Percentiles rank a stretch among this genome's conserved stretches.
These are phyloP conservation scores for Corbicula japonica DNA, from an alignment of 2,888 invertebrate species.

Conservation along the genomic window DNA sequence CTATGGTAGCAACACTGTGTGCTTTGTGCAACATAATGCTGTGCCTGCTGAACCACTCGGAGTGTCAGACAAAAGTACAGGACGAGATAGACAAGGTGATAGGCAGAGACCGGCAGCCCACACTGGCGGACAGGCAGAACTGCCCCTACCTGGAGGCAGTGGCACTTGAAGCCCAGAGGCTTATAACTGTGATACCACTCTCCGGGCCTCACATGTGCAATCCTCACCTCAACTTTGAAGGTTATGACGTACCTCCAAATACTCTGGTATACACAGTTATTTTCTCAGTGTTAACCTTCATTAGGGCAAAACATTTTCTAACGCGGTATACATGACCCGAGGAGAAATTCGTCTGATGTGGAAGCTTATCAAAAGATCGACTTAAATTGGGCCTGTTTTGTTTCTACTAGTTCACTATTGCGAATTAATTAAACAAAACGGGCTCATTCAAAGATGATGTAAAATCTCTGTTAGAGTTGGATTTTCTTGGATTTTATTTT, in stretches of 20 bases:
- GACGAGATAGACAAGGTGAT: constrained; percentile 26
- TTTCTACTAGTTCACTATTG: no score
- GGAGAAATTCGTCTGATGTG: no score
- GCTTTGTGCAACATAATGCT: constrained; percentile 3
- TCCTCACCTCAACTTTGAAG: constrained; percentile 8
- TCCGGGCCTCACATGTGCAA: constrained; percentile 10
- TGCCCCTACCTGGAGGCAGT: constrained; percentile 28
- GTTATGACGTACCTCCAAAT: constrained; percentile 11
- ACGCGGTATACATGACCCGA: no score
- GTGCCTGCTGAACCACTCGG: constrained; percentile 14
- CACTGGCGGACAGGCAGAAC: constrained; percentile 3
- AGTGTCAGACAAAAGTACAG: constrained; percentile 13
- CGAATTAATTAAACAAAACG: no score
- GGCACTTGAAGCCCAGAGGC: constrained; percentile 18
- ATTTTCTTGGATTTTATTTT: no score
- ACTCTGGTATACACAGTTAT: constrained; percentile 12
- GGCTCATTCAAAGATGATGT: no score
- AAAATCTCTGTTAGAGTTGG: no score
- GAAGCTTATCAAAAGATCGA: no score
- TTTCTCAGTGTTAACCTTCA: no score
- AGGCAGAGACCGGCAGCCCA: constrained; percentile 17
- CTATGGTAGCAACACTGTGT: background rate
- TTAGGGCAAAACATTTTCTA: no score
- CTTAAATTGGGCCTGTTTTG: no score
- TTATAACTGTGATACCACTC: constrained; percentile 17